A percentile compares a stretch with the other conserved stretches of the same genome.
Conservation (phyloP, 2,888 invertebrate genomes). For the Caenorhabditis japonica region DNA sequence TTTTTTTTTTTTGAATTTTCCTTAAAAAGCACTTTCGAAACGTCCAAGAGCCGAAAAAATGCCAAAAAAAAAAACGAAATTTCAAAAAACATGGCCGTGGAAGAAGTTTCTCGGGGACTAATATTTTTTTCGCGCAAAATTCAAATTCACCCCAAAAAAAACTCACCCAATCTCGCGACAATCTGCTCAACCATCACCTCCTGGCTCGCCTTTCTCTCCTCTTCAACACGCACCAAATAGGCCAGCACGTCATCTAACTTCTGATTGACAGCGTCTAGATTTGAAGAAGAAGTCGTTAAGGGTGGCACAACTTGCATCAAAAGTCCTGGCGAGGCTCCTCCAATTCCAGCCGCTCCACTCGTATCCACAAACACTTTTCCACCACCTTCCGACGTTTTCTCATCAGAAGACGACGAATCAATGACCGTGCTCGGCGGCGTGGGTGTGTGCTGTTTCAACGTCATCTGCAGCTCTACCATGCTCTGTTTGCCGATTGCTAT, state of each 20-base stretch:
- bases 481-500: constrained; percentile 49
- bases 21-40: too few species aligned
- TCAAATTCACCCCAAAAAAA: too few species aligned
- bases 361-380: constrained; percentile 9
- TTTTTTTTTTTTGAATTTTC: too few species aligned
- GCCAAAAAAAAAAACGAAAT: too few species aligned
- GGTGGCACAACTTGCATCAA: constrained; percentile 5
- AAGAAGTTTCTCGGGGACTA: too few species aligned
- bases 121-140: too few species aligned
- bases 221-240: constrained; percentile 14
- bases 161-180: constrained; percentile 18
- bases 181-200: constrained; percentile 26
- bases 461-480: constrained; percentile 46
- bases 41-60: too few species aligned
- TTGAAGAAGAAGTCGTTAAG: not conserved
- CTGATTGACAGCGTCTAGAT: constrained; percentile 17
- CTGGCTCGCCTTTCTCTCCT: constrained; percentile 14
- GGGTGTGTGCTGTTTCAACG: constrained; percentile 21
- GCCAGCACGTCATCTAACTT: constrained; percentile 24
- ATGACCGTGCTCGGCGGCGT: constrained; percentile 4
- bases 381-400: constrained; percentile 1
- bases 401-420: constrained; percentile 14
- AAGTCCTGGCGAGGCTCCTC: constrained; percentile 2
- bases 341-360: not conserved
- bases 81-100: too few species aligned